phyloP scores from a whole-genome alignment of 2,113 vertebrate species.

The Ageneiosus marmoratus region DNA sequence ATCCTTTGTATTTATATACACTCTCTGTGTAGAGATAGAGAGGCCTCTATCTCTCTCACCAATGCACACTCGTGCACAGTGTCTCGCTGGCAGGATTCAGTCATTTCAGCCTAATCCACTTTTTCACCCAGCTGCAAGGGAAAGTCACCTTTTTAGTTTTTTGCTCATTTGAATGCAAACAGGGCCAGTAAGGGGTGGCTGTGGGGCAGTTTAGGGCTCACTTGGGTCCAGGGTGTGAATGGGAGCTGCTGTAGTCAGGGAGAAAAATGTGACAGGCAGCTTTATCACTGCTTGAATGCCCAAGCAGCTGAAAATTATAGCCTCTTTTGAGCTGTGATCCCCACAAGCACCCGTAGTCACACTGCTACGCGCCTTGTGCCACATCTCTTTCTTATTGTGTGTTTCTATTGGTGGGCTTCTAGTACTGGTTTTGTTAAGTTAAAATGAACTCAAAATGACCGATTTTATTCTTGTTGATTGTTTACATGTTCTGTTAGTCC shows the following conservation, averaged over 20 bases:
- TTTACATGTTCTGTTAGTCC: slow-evolving; percentile 20
- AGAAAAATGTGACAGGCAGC: slow-evolving; percentile 94
- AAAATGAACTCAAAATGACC: slow-evolving; percentile 69
- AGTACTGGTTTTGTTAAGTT: slow-evolving; percentile 73
- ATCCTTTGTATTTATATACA: too few species aligned
- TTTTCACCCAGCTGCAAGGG: slow-evolving; percentile 84
- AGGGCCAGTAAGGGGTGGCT: slow-evolving; percentile 81
- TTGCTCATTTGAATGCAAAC: slow-evolving; percentile 94
- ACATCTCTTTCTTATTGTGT: slow-evolving; percentile 73
- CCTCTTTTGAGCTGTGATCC: slow-evolving; percentile 72
- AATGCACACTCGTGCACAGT: slow-evolving; percentile 57
- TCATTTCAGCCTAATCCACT: slow-evolving; percentile 87
- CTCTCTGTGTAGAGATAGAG: slow-evolving; percentile 46
- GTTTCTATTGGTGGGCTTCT: slow-evolving; percentile 75
- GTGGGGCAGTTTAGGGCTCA: slow-evolving; percentile 79
- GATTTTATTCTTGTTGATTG: slow-evolving; percentile 55
- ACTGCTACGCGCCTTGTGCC: slow-evolving; percentile 53
- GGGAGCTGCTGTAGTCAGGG: slow-evolving; percentile 84
- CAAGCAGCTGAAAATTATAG: slow-evolving; percentile 82
- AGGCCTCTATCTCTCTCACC: slow-evolving; percentile 53
- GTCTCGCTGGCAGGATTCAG: slow-evolving; percentile 65
- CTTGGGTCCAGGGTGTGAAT: slow-evolving; percentile 74
- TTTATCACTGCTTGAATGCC: slow-evolving; percentile 80
- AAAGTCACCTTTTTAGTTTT: slow-evolving; percentile 83
- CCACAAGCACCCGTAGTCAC: slow-evolving; percentile 32